Conservation (phyloP, 1,140 invertebrate species). For the Psilanteris sp. region DNA sequence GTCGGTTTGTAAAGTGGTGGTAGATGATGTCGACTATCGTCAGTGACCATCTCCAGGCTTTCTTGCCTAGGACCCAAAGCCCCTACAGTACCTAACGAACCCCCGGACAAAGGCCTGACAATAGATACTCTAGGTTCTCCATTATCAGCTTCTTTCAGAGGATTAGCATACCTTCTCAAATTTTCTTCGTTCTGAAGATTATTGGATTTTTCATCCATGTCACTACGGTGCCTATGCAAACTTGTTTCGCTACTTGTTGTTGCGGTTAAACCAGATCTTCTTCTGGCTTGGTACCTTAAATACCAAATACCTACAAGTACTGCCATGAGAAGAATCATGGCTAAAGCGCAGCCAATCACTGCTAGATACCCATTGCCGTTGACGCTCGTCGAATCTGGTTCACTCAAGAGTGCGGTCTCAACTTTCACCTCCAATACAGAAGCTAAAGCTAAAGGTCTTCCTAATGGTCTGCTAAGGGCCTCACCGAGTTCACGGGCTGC, state of each 20-base stretch:
- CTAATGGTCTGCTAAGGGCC: constrained; percentile 84
- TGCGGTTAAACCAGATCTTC: constrained; percentile 73
- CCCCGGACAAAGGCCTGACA: constrained; percentile 81
- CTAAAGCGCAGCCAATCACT: constrained; percentile 78
- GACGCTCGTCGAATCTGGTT: constrained; percentile 77
- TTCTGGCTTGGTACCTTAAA: constrained; percentile 65
- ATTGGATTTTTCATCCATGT: constrained; percentile 88
- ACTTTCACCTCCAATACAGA: constrained; percentile 90
- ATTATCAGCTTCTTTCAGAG: constrained; percentile 81
- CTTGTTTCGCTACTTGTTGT: constrained; percentile 80
- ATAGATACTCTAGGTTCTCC: constrained; percentile 82
- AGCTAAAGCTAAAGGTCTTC: constrained; percentile 82
- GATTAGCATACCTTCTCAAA: constrained; percentile 85
- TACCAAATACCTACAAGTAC: constrained; percentile 75
- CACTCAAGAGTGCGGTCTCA: constrained; percentile 84
- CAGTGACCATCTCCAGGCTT: constrained; percentile 83
- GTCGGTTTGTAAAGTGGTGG: constrained; percentile 82
- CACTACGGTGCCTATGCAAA: constrained; percentile 85
- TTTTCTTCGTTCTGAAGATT: constrained; percentile 95
- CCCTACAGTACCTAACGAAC: constrained; percentile 75
- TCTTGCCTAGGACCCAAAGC: constrained; percentile 79
- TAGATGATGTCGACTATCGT: constrained; percentile 81
- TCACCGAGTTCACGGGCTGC: constrained; percentile 85
- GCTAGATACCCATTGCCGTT: constrained; percentile 80
- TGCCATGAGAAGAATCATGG: constrained; percentile 69